Conservation (phyloP, 2,113 vertebrate genomes). For the Scophthalmus maximus region DNA sequence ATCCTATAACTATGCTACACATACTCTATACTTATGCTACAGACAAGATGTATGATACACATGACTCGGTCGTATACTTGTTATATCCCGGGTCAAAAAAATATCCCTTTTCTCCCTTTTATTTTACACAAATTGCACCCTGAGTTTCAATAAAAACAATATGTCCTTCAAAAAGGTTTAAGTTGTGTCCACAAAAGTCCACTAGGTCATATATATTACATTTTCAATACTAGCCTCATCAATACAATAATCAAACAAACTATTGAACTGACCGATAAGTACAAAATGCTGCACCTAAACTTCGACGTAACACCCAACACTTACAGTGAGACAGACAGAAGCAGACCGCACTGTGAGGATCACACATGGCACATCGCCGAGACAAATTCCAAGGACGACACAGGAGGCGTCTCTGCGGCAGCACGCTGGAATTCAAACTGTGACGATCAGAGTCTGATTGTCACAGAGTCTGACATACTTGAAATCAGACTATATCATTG, state of each 20-base stretch:
- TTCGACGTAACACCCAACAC: constrained; percentile 42
- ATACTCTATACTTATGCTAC: constrained; percentile 60
- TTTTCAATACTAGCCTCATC: constrained; percentile 34
- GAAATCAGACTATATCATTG: constrained; percentile 12
- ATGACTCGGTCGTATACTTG: constrained; percentile 49
- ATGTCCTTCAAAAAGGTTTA: constrained; percentile 55
- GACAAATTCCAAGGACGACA: constrained; percentile 8
- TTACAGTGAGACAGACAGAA: constrained; percentile 13
- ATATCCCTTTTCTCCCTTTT: constrained; percentile 64
- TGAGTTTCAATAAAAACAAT: constrained; percentile 73
- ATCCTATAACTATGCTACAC: constrained; percentile 60
- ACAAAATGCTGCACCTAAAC: constrained; percentile 45
- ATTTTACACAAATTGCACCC: constrained; percentile 72
- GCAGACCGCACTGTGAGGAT: constrained; percentile 27
- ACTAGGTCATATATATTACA: constrained; percentile 33
- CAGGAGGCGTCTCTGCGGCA: constrained; percentile 36
- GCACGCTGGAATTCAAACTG: constrained; percentile 4
- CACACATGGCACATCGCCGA: neutral
- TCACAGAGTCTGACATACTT: constrained; percentile 17
- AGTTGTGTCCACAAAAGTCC: constrained; percentile 32
- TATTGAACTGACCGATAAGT: constrained; percentile 36
- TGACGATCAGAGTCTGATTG: no score
- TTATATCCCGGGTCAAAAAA: constrained; percentile 52
- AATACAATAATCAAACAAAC: constrained; percentile 46
- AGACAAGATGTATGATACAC: constrained; percentile 15